A percentile compares a stretch with the other conserved stretches of the same genome.
Conservation (phyloP, 2,113 vertebrate genomes). For the Anguilla japonica region DNA sequence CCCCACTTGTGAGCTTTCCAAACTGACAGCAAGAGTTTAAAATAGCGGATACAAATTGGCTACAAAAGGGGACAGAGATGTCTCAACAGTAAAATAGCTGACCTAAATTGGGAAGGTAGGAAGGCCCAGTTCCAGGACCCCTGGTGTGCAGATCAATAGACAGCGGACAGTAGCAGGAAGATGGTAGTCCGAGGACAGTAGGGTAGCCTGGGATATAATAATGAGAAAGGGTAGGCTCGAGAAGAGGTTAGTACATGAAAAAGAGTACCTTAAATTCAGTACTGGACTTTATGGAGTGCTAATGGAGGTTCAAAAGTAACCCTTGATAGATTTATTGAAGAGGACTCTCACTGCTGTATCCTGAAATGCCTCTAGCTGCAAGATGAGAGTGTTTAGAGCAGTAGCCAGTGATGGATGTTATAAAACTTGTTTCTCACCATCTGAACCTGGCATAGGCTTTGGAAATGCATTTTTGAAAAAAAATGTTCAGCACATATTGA, state of each 20-base stretch:
- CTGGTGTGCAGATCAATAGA: not conserved
- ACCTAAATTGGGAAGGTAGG: not conserved
- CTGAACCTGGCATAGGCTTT: not conserved
- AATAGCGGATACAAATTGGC: not conserved
- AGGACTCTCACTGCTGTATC: not conserved
- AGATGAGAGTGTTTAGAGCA: not conserved
- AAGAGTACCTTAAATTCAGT: not conserved
- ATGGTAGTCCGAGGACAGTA: not conserved
- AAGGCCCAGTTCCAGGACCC: not conserved
- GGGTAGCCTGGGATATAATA: not conserved
- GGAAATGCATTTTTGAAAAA: too few relatives aligned
- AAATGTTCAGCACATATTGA: too few relatives aligned
- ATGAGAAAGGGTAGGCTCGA: not conserved
- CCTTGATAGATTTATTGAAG: not conserved
- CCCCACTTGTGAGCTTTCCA: too few relatives aligned
- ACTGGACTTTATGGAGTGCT: not conserved
- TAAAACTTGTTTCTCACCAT: not conserved
- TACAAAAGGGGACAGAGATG: too few relatives aligned
- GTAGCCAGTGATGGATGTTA: not conserved
- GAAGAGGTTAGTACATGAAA: not conserved
- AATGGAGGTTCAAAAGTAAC: not conserved
- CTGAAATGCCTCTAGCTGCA: not conserved
- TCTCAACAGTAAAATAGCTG: not conserved
- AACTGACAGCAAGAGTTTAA: not conserved
- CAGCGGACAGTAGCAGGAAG: not conserved